These are phyloP conservation scores for Noturus placidus DNA, from an alignment of 2,113 vertebrate genomes.

Conservation along the genomic window DNA sequence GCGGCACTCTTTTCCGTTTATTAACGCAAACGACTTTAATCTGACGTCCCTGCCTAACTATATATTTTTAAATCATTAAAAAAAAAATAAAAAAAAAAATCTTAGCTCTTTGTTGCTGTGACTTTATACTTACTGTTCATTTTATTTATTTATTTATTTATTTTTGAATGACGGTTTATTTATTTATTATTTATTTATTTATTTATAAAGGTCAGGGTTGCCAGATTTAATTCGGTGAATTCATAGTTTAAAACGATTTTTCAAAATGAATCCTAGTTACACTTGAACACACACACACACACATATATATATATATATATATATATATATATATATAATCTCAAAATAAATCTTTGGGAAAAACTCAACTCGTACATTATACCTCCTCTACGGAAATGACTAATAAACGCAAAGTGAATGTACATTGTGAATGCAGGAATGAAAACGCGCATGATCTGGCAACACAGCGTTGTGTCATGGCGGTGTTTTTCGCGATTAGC, in stretches of 20 bases:
- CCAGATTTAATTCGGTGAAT: not conserved
- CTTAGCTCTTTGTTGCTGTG: not conserved
- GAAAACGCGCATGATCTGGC: not conserved
- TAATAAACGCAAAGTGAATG: not conserved
- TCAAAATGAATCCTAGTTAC: not conserved
- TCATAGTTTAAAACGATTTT: not conserved
- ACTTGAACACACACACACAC: not conserved
- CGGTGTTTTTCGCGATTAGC: not conserved
- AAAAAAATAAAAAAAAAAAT: too few species aligned
- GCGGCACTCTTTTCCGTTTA: not conserved
- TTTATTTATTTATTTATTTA: not conserved
- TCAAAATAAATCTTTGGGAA: not conserved
- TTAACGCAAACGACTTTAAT: not conserved
- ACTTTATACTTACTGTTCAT: too few species aligned
- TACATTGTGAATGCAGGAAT: fast-evolving
- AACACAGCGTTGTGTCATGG: not conserved
- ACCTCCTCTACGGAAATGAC: not conserved
- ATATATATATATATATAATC: too few species aligned
- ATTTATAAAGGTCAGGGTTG: not conserved
- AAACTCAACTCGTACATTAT: not conserved
- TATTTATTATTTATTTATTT: too few species aligned
- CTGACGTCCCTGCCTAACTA: not conserved
- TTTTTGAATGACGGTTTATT: not conserved
- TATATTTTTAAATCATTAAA: not conserved
- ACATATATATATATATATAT: too few species aligned